A percentile compares a stretch with the other conserved stretches of the same genome.
phyloP scores from a whole-genome alignment of 2,888 invertebrate species.

The Cheilosia pagana region DNA sequence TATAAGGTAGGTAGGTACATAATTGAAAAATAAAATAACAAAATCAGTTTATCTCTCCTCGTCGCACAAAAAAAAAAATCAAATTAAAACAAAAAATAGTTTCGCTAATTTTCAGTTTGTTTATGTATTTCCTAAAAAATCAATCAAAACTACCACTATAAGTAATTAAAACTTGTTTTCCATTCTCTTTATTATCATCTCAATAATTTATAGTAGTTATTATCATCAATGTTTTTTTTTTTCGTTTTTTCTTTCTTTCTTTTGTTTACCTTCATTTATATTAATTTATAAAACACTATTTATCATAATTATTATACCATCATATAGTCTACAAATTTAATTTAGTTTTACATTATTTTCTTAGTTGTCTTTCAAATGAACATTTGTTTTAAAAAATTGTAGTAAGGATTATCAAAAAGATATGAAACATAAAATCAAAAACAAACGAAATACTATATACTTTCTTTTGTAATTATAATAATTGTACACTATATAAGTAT shows the following conservation, averaged over 20 bases:
- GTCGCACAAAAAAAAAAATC: background rate
- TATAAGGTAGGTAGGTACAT: background rate
- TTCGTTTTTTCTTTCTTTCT: background rate
- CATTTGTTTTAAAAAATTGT: constrained; percentile 29
- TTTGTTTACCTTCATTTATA: constrained; percentile 59
- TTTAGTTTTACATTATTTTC: constrained; percentile 59
- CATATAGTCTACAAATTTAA: constrained; percentile 73
- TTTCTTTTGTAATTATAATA: constrained; percentile 55
- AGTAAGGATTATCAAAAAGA: constrained; percentile 52
- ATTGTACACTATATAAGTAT: constrained; percentile 67
- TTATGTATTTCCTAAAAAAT: constrained; percentile 31
- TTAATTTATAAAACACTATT: constrained; percentile 74
- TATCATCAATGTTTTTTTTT: constrained; percentile 49
- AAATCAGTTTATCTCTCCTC: constrained; percentile 74
- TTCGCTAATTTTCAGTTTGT: constrained; percentile 33
- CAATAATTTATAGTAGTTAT: constrained; percentile 69
- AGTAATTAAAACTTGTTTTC: constrained; percentile 68
- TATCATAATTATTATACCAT: constrained; percentile 66
- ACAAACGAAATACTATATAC: constrained; percentile 41
- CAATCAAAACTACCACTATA: constrained; percentile 57
- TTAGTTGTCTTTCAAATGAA: constrained; percentile 66
- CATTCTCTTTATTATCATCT: constrained; percentile 72
- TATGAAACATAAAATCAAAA: constrained; percentile 4
- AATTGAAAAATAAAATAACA: constrained; percentile 38
- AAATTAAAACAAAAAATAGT: constrained; percentile 34